A percentile compares a stretch with the other conserved stretches of the same genome.
Evolutionary conservation across 2,888 invertebrate genomes (phyloP).

Genomic region (Schrankia costaestrigalis): DNA sequence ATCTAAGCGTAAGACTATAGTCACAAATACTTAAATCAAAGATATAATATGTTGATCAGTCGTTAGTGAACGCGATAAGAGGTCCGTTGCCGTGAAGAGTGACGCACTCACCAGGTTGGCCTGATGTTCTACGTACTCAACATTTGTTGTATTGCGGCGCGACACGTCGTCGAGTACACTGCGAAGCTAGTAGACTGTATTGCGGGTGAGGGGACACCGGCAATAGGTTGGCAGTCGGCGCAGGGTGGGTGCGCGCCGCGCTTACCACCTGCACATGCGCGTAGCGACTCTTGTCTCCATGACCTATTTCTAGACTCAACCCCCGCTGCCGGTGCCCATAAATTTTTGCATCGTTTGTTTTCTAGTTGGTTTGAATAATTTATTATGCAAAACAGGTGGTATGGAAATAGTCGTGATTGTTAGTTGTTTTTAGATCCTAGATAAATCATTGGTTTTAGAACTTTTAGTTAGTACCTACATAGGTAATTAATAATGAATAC

Average conservation of each 20-base stretch:
- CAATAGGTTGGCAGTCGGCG: slow-evolving; percentile 25
- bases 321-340: no score
- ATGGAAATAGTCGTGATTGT: no score
- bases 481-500: no score
- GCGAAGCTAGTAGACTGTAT: slow-evolving; percentile 41
- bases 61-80: slow-evolving; percentile 36
- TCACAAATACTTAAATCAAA: slow-evolving; percentile 44
- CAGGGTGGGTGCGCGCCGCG: slow-evolving; percentile 32
- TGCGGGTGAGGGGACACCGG: slow-evolving; percentile 39
- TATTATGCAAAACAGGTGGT: no score
- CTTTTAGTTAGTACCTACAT: no score
- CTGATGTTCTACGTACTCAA: slow-evolving; percentile 47
- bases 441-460: no score
- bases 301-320: slow-evolving; percentile 51
- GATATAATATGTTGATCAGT: slow-evolving; percentile 34
- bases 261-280: slow-evolving; percentile 46
- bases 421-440: no score
- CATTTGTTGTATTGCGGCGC: slow-evolving; percentile 34
- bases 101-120: slow-evolving; percentile 58
- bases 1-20: slow-evolving; percentile 62
- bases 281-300: slow-evolving; percentile 21
- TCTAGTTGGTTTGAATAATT: no score
- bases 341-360: no score
- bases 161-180: slow-evolving; percentile 41
- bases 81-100: slow-evolving; percentile 19